Evolutionary conservation across 2,888 invertebrate species (phyloP).

Genomic region (Andrena fulva): DNA sequence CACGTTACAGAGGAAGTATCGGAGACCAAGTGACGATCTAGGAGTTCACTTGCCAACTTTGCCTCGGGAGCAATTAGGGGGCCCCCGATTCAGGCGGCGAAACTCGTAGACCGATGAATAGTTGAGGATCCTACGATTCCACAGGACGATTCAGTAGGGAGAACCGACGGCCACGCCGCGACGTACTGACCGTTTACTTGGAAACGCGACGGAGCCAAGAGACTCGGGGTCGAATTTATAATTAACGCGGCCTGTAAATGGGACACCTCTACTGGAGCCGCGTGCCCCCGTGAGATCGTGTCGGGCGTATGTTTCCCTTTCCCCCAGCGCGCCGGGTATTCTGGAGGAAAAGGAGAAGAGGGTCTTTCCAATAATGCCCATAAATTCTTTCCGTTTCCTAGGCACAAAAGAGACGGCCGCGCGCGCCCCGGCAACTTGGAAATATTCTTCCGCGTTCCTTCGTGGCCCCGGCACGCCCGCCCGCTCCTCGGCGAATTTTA

Average conservation of each 20-base stretch:
- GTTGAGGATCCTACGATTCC: conserved; percentile 58
- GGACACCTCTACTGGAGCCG: conserved; percentile 74
- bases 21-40: neutral
- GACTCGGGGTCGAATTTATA: conserved; percentile 77
- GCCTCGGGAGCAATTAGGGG: conserved; percentile 9
- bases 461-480: neutral
- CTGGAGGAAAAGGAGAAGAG: neutral
- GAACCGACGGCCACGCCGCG: conserved; percentile 50
- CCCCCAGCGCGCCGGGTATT: conserved; percentile 21
- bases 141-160: conserved; percentile 53
- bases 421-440: neutral
- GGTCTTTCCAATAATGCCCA: conserved; percentile 16
- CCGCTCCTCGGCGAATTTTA: neutral
- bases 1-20: conserved; percentile 7
- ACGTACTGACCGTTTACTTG: conserved; percentile 71
- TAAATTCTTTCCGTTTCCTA: conserved; percentile 17
- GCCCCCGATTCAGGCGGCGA: conserved; percentile 5
- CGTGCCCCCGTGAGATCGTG: conserved; percentile 49
- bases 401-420: neutral
- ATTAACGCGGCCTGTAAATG: conserved; percentile 79
- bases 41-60: conserved; percentile 40
- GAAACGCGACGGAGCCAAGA: conserved; percentile 59
- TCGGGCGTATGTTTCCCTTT: conserved; percentile 32
- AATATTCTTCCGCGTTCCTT: neutral
- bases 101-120: conserved; percentile 55